A percentile compares a stretch with the other conserved stretches of the same genome.
These are phyloP conservation scores for Andrena marginata DNA, from an alignment of 2,888 invertebrate species.

Conservation along the genomic window DNA sequence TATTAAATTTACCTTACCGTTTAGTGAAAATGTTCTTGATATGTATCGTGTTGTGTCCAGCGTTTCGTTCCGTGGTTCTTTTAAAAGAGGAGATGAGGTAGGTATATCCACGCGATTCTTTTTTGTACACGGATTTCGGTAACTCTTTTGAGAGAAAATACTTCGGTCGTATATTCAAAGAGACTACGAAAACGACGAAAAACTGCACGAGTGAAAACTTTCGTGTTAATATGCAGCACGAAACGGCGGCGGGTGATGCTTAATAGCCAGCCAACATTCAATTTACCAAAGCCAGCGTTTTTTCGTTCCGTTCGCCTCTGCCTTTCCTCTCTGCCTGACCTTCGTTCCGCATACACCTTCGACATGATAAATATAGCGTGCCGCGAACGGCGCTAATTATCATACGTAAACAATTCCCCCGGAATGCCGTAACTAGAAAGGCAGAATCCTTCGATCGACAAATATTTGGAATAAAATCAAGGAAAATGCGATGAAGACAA, in stretches of 20 bases:
- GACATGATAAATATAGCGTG: slow-evolving; percentile 32
- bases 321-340: slow-evolving; percentile 31
- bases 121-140: no score
- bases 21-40: no score
- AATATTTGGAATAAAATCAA: background rate
- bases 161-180: background rate
- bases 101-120: no score
- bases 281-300: slow-evolving; percentile 47
- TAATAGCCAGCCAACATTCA: slow-evolving; percentile 68
- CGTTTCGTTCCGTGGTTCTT: no score
- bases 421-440: slow-evolving; percentile 13
- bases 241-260: slow-evolving; percentile 51
- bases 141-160: background rate
- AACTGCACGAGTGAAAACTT: slow-evolving; percentile 62
- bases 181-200: slow-evolving; percentile 42
- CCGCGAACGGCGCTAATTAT: slow-evolving; percentile 36
- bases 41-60: no score
- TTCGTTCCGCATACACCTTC: slow-evolving; percentile 32
- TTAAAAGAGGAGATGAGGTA: no score
- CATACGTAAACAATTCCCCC: slow-evolving; percentile 29
- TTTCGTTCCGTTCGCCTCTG: slow-evolving; percentile 44
- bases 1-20: no score
- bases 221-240: slow-evolving; percentile 65
- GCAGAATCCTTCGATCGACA: background rate
- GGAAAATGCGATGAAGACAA: background rate